These are phyloP conservation scores for Hyphantria cunea DNA, from an alignment of 1,140 invertebrate species.

Conservation along the genomic window DNA sequence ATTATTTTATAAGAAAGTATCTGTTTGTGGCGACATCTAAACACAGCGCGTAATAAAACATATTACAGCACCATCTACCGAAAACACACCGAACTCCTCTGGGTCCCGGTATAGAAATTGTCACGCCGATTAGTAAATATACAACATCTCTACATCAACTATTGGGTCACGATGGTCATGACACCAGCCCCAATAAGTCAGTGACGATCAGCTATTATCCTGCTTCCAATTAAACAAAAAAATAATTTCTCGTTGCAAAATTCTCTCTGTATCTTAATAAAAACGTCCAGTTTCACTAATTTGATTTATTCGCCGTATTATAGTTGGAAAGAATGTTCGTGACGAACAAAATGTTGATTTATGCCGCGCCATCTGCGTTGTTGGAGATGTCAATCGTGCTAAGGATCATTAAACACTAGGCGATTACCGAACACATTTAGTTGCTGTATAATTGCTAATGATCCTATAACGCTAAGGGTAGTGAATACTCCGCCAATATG, in stretches of 20 bases:
- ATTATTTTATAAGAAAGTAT: no score
- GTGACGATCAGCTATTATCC: not conserved
- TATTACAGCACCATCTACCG: no score
- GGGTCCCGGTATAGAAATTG: no score
- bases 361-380: slow-evolving; percentile 16
- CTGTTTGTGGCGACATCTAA: no score
- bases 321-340: slow-evolving; percentile 14
- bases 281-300: slow-evolving; percentile 23
- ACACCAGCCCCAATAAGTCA: no score
- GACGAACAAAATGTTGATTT: slow-evolving; percentile 24
- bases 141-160: no score
- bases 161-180: no score
- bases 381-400: slow-evolving; percentile 15
- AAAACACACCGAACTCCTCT: no score
- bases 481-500: no score
- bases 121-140: no score
- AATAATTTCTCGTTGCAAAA: slow-evolving; percentile 12
- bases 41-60: no score
- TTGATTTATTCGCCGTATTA: slow-evolving; percentile 28
- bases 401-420: slow-evolving; percentile 4
- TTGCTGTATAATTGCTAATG: not conserved
- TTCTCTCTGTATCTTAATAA: slow-evolving; percentile 23
- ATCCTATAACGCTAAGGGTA: no score
- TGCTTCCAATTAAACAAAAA: not conserved
- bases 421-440: slow-evolving; percentile 1